Evolutionary conservation across 92 coral and sea anemone species (phyloP), one percentile per base, ranked within the genome.

Genomic region (Parazoanthus darwini): DNA sequence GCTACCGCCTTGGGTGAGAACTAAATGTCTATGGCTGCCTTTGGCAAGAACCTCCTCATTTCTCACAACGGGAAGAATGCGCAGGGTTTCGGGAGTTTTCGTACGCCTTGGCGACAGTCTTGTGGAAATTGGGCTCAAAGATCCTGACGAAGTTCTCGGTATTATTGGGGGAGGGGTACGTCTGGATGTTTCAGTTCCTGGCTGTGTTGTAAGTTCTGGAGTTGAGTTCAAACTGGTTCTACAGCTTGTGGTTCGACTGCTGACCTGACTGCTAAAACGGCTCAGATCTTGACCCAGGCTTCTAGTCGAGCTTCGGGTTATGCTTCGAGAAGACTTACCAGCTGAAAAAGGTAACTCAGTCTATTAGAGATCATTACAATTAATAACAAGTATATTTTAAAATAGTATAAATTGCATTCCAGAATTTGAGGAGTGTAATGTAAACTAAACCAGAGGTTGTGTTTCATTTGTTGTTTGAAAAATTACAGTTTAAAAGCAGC

Each of bases 11-110:
- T 84, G 87, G 65, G 87, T 84, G 29, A 84, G 26, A 1, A 84
- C 50, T 4, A 84, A 46, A 35, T 84, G 67, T 26, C 87, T 44
- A 13, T 84, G 87, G 79, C 87, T 84, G 14, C 87, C 87, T 71
- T 84, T 29, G 5, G 87, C 87, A 14, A 84, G 4, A 44, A 84
- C 87, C 13, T 70, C 87, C n/a, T 84, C 87, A 33, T 84, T 84
- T 50, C 46, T 33, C 8, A 84, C 87, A 6, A 84, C 29, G 65
- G 87, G 87, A 46, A 84, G 87, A 84, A 71, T 22, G 18, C 87
- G 87, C 29, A 84, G 37, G 46, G 87, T 39, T 0, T 71, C 67
- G 44, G 77, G 59, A 29, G 38, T 84, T 71, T 84, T 84, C 8
- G 79, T 70, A n/a, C 26, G 78, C 26, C 16, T 80, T 6, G 26